Conservation (phyloP, 2,797 vertebrate genomes). For the Danio aesculapii region DNA sequence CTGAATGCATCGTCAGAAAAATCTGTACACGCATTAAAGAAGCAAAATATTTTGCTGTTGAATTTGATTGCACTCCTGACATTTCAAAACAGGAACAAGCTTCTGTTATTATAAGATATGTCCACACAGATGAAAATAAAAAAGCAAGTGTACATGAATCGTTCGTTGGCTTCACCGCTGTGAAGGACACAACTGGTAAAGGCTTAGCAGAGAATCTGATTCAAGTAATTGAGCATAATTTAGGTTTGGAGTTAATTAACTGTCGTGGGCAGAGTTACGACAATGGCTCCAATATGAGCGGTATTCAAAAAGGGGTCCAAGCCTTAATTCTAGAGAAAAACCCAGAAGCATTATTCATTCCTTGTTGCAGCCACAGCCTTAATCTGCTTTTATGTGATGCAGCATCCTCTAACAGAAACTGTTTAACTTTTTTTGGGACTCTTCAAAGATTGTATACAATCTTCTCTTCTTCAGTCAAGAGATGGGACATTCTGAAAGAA, state of each 20-base stretch:
- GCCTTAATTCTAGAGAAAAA: slow-evolving; percentile 3
- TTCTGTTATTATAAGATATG: too few relatives aligned
- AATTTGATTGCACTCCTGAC: too few relatives aligned
- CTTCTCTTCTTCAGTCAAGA: too few relatives aligned
- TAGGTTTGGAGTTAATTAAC: slow-evolving; percentile 24
- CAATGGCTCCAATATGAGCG: background rate
- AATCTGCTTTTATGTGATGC: slow-evolving; percentile 43
- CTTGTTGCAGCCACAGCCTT: slow-evolving; percentile 26
- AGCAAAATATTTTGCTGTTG: too few relatives aligned
- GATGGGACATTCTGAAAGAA: too few relatives aligned
- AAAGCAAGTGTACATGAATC: too few relatives aligned
- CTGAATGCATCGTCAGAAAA: too few relatives aligned
- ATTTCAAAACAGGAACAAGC: too few relatives aligned
- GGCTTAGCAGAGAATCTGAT: slow-evolving; percentile 27
- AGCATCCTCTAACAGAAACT: slow-evolving; percentile 29
- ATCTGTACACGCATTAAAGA: too few relatives aligned
- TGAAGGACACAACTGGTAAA: slow-evolving; percentile 46
- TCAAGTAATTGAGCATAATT: background rate
- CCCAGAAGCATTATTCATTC: slow-evolving; percentile 20
- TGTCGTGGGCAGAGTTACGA: background rate
- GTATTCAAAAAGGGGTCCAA: slow-evolving; percentile 33
- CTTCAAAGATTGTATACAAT: slow-evolving; percentile 42
- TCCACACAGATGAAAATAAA: too few relatives aligned
- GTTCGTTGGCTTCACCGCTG: too few relatives aligned
- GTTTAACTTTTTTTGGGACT: slow-evolving; percentile 42